phyloP scores from a whole-genome alignment of 35 echinoderm and acorn worm genomes.

The Ptychodera flava region DNA sequence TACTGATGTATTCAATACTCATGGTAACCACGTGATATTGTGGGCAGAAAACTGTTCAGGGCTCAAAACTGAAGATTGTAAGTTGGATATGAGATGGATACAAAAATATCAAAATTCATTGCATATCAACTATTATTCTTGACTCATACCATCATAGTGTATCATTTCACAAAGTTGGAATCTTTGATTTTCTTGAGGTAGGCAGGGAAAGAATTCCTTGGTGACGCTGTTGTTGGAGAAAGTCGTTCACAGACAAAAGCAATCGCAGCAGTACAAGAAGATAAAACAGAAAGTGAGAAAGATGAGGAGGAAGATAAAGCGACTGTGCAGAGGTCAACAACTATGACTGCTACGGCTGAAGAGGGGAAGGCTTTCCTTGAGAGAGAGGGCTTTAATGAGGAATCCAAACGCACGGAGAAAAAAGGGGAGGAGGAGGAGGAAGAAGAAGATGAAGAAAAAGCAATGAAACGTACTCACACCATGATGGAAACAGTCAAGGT shows the following conservation, averaged over 20 bases:
- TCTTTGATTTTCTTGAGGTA: too few relatives aligned
- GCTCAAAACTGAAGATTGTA: too few relatives aligned
- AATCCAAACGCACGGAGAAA: background rate
- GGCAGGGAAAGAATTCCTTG: conserved; percentile 30
- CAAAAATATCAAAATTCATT: too few relatives aligned
- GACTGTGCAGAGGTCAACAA: conserved; percentile 23
- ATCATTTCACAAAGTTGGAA: too few relatives aligned
- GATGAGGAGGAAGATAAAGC: conserved; percentile 22
- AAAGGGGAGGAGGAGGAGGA: background rate
- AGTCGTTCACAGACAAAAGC: conserved; percentile 29
- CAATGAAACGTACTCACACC: background rate
- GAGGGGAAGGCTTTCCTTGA: conserved; percentile 4
- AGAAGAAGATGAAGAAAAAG: background rate
- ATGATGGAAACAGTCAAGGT: background rate
- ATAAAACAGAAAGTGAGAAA: background rate
- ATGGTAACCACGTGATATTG: too few relatives aligned
- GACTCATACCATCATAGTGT: too few relatives aligned
- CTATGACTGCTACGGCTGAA: conserved; percentile 26
- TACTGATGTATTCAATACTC: too few relatives aligned
- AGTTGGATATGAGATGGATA: too few relatives aligned
- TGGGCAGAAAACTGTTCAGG: too few relatives aligned
- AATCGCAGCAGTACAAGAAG: conserved; percentile 15
- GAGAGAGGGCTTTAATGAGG: background rate
- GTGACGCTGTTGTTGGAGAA: conserved; percentile 12
- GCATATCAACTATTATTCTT: too few relatives aligned